These are phyloP conservation scores for Ammodytes dubius DNA, from an alignment of 2,113 vertebrate species.

Conservation along the genomic window DNA sequence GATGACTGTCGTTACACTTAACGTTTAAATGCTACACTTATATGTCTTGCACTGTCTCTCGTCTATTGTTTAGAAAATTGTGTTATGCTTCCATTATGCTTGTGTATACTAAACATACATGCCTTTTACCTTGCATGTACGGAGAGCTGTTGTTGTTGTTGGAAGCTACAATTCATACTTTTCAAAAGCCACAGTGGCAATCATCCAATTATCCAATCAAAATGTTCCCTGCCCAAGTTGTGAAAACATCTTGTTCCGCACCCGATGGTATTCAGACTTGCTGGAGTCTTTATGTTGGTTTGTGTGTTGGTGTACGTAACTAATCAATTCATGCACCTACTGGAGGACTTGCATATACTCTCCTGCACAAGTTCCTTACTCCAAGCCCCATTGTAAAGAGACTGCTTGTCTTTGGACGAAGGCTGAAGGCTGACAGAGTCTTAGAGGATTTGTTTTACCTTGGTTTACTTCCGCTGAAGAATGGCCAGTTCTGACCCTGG, in stretches of 20 bases:
- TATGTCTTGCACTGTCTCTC: constrained; percentile 12
- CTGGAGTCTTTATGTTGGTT: background rate
- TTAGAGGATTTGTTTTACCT: background rate
- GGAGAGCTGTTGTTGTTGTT: background rate
- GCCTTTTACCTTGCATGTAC: background rate
- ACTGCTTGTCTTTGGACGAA: background rate
- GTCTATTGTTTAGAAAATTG: constrained; percentile 13
- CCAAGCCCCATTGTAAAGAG: background rate
- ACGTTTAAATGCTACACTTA: constrained; percentile 41
- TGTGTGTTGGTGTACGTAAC: background rate
- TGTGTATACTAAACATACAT: background rate
- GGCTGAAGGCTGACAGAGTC: background rate
- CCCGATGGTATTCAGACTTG: background rate
- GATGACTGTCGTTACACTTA: constrained; percentile 49
- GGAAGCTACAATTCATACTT: background rate
- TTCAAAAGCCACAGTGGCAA: constrained; percentile 1
- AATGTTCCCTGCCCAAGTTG: background rate
- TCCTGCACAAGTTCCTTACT: background rate
- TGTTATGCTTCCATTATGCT: constrained; percentile 2
- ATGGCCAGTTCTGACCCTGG: background rate
- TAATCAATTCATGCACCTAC: background rate
- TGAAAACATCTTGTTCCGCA: too few relatives aligned
- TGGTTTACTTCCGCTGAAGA: background rate
- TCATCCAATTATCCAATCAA: constrained; percentile 28
- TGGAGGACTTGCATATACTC: background rate